Conservation (phyloP, 2,797 vertebrate species). For the Coranthus polyacanthus region DNA sequence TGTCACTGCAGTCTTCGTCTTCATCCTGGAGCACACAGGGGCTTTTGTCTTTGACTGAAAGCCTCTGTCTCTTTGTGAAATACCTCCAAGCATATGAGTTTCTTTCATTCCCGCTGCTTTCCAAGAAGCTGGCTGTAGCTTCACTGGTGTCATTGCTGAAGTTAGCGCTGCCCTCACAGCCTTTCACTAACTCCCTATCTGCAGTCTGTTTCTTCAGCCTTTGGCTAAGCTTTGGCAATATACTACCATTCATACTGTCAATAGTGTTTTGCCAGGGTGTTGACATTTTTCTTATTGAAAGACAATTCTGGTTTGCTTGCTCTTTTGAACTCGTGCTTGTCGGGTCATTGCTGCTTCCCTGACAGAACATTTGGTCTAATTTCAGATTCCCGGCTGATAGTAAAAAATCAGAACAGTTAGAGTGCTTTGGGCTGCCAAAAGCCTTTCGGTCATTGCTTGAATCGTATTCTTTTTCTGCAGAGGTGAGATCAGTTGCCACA, state of each 20-base stretch:
- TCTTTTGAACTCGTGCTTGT: constrained; percentile 82
- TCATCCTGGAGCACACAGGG: constrained; percentile 33
- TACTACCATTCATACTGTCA: constrained; percentile 88
- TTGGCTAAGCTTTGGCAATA: constrained; percentile 89
- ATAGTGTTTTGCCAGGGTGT: constrained; percentile 89
- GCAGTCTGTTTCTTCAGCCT: constrained; percentile 85
- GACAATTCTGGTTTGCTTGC: constrained; percentile 76
- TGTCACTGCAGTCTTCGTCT: constrained; percentile 70
- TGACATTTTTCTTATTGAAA: constrained; percentile 77
- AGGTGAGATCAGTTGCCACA: constrained; percentile 87
- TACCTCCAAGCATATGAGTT: constrained; percentile 64
- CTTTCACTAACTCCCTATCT: constrained; percentile 86
- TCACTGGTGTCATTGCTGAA: constrained; percentile 86
- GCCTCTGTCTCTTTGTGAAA: constrained; percentile 68
- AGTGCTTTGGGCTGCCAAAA: constrained; percentile 86
- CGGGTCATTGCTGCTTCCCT: constrained; percentile 77
- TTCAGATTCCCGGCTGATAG: constrained; percentile 84
- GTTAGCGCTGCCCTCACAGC: constrained; percentile 87
- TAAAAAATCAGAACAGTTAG: constrained; percentile 83
- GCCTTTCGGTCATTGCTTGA: constrained; percentile 82
- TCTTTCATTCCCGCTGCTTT: constrained; percentile 64
- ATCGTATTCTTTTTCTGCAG: constrained; percentile 83
- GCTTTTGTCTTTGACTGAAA: constrained; percentile 66
- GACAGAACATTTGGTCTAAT: constrained; percentile 84
- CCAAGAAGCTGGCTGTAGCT: constrained; percentile 65